Evolutionary conservation across 2,797 vertebrate genomes (phyloP), one percentile per base, ranked within the genome.

Genomic region (Muscicapa comitata): DNA sequence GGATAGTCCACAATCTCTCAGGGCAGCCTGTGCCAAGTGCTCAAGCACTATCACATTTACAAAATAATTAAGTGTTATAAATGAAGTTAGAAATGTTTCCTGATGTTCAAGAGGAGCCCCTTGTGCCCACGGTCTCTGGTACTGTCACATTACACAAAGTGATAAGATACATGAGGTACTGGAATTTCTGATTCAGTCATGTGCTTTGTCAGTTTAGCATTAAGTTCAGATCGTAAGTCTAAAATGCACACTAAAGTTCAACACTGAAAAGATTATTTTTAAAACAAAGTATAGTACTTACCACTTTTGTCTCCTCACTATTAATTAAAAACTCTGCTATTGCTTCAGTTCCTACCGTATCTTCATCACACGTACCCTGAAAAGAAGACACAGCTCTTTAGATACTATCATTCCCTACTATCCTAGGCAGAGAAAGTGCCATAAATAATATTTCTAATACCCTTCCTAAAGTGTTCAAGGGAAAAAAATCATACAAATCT

Each of bases 241-340:
- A 17, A 86, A 93, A 50, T 25, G 18, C 26, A 71, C 4, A 21
- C 28, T 66, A 0, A 65, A 75, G n/a, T 35, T 54, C 47, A 89
- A 68, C 10, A 10, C 15, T n/a, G 40, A 55, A 84, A 74, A 78
- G 8, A 75, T 6, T 11, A 11, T 18, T 68, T 86, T 84, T 58
- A 42, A 55, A 68, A 72, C 13, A 4, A 73, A 75, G 17, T 35
- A 47, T 2, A 74, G 15, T 78, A 97, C 98, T 98, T 97, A 99
- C 99, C 98, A 98, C 96, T 99, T 99, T 99, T 55, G 98, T 99
- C 97, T 99, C 99, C 96, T 99, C 99, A 61, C 98, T 98, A 87
- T 98, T 98, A 96, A 99, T 96, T 76, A 97, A 95, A 97, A 99
- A 99, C 93, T 99, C 99, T 88, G 96, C 95, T 97, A 99, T 99